Percentiles rank a stretch among this genome's conserved stretches.
Conservation (phyloP, 2,797 vertebrate species). For the Chloroceryle amazona region DNA sequence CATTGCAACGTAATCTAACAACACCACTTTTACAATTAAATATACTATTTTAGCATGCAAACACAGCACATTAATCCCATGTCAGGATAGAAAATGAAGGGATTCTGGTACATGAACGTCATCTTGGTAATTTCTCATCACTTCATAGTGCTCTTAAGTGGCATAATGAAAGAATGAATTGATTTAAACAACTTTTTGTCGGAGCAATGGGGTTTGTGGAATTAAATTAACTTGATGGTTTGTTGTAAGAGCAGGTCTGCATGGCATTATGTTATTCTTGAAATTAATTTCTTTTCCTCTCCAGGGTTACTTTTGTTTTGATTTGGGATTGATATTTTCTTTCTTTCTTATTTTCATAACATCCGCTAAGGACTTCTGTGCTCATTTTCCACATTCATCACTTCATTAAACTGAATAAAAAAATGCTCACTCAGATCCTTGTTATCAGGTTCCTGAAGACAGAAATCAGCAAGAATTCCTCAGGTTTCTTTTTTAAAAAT, state of each 20-base stretch:
- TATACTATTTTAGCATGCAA: conserved; percentile 79
- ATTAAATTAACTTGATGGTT: conserved; percentile 83
- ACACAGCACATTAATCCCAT: conserved; percentile 78
- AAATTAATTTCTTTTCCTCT: conserved; percentile 79
- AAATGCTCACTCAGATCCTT: background rate
- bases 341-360: conserved; percentile 46
- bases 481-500: background rate
- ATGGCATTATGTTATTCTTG: conserved; percentile 73
- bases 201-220: conserved; percentile 79
- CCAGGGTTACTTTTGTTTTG: conserved; percentile 56
- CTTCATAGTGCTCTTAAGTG: conserved; percentile 71
- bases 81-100: conserved; percentile 77
- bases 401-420: conserved; percentile 35
- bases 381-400: conserved; percentile 44
- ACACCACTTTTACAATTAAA: conserved; percentile 82
- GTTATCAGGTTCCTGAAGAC: background rate
- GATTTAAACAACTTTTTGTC: conserved; percentile 81
- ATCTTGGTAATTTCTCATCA: conserved; percentile 79
- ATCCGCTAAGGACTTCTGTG: conserved; percentile 36
- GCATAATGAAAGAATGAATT: conserved; percentile 83
- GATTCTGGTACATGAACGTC: conserved; percentile 78
- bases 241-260: conserved; percentile 73
- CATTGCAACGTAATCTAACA: conserved; percentile 83
- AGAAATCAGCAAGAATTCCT: background rate
- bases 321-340: conserved; percentile 13